phyloP scores from a whole-genome alignment of 2,113 vertebrate species.

The Synchiropus splendidus region DNA sequence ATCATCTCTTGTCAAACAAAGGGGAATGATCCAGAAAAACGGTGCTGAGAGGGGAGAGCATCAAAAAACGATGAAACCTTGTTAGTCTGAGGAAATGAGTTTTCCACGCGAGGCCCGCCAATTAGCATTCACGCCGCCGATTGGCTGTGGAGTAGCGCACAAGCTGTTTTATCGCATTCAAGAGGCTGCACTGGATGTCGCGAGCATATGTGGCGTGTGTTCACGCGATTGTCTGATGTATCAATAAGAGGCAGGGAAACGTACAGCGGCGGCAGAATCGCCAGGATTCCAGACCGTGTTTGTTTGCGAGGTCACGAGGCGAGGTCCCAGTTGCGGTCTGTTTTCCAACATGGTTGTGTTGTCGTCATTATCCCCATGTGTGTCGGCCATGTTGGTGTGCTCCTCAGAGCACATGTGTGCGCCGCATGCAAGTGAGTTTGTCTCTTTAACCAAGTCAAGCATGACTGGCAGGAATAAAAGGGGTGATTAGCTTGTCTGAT shows the following conservation, averaged over 20 bases:
- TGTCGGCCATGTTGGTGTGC: constrained; percentile 1
- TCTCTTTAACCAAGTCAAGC: constrained; percentile 23
- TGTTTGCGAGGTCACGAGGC: constrained; percentile 38
- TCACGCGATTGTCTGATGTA: background rate
- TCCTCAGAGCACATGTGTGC: constrained; percentile 13
- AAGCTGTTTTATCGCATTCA: constrained; percentile 20
- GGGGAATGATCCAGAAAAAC: constrained; percentile 33
- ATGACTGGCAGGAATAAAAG: constrained; percentile 36
- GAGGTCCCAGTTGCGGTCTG: constrained; percentile 19
- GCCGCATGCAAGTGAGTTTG: background rate
- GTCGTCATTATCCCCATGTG: constrained; percentile 15
- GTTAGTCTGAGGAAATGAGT: constrained; percentile 34
- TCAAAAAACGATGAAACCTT: constrained; percentile 41
- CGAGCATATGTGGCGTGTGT: no score
- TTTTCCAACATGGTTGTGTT: constrained; percentile 2
- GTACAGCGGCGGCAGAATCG: constrained; percentile 4
- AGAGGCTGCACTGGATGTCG: constrained; percentile 9
- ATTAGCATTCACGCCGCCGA: constrained; percentile 44
- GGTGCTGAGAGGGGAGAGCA: constrained; percentile 27
- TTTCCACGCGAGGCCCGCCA: constrained; percentile 33
- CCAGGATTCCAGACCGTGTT: constrained; percentile 15
- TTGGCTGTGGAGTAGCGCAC: constrained; percentile 39
- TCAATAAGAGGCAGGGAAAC: no score
- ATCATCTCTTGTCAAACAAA: constrained; percentile 49
- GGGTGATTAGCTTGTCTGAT: constrained; percentile 54